These are phyloP conservation scores for Aegithalos caudatus DNA, from an alignment of 2,113 vertebrate species.

Conservation along the genomic window DNA sequence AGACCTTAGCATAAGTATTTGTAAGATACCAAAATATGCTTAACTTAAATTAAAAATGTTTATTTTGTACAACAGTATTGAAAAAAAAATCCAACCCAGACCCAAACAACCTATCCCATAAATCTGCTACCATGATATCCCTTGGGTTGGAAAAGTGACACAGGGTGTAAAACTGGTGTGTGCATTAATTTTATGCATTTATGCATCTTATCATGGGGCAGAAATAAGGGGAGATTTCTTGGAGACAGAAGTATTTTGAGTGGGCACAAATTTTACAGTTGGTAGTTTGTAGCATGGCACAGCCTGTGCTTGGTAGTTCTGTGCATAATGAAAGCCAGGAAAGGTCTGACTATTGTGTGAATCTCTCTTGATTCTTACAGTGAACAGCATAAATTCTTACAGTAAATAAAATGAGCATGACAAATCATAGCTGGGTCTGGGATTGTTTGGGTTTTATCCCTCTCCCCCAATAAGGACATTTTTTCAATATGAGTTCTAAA, in stretches of 20 bases:
- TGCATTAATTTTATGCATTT: neutral
- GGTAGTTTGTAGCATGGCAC: accelerated
- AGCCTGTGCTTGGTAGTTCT: neutral
- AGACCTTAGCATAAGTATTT: neutral
- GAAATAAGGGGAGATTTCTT: neutral
- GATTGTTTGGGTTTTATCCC: neutral
- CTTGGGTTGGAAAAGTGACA: neutral
- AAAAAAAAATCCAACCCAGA: neutral
- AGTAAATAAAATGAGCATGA: neutral
- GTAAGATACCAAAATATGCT: neutral
- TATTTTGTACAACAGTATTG: neutral
- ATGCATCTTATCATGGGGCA: neutral
- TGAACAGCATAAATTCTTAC: neutral
- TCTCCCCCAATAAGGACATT: neutral
- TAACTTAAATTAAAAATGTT: neutral
- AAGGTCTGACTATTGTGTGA: neutral
- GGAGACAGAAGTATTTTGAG: neutral
- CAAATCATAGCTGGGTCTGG: neutral
- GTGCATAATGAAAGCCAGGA: neutral
- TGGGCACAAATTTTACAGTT: neutral
- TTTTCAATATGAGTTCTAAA: neutral
- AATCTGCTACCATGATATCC: neutral
- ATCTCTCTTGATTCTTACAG: neutral
- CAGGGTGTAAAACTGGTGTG: neutral
- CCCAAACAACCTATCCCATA: neutral